Evolutionary conservation across 1,140 invertebrate species (phyloP).

Genomic region (Eumeta japonica): DNA sequence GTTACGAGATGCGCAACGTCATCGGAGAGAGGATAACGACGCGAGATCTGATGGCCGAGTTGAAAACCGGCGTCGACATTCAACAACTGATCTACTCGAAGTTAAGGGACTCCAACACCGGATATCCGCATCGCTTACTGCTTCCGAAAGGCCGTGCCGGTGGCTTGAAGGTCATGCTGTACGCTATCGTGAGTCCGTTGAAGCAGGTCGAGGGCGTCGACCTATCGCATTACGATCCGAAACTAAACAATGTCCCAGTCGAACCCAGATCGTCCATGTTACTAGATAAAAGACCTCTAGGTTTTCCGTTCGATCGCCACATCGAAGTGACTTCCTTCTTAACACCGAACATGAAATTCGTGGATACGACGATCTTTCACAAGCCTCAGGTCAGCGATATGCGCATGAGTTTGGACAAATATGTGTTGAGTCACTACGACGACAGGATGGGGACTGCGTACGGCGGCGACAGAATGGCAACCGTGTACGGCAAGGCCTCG

Average conservation of each 20-base stretch:
- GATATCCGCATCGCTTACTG: constrained; percentile 62
- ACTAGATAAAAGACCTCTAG: constrained; percentile 62
- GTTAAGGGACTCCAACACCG: constrained; percentile 48
- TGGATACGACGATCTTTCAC: constrained; percentile 62
- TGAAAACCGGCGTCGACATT: constrained; percentile 33
- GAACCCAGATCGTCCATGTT: constrained; percentile 41
- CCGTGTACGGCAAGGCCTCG: no score
- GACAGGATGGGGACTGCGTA: constrained; percentile 18
- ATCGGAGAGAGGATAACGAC: constrained; percentile 45
- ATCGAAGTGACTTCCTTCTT: constrained; percentile 54
- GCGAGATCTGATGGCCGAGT: constrained; percentile 42
- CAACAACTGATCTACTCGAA: constrained; percentile 25
- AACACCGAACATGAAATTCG: constrained; percentile 60
- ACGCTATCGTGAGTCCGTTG: constrained; percentile 59
- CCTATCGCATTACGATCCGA: constrained; percentile 27
- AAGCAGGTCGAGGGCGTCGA: constrained; percentile 34
- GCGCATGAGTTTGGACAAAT: constrained; percentile 36
- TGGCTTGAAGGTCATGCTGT: constrained; percentile 63
- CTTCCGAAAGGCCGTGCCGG: constrained; percentile 62
- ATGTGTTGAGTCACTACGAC: constrained; percentile 34
- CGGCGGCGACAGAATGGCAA: constrained; percentile 13
- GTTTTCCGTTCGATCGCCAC: constrained; percentile 68
- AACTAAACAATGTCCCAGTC: constrained; percentile 24
- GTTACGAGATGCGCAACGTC: constrained; percentile 53
- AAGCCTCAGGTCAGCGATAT: constrained; percentile 41